These are phyloP conservation scores for Noctua pronuba DNA, from an alignment of 2,888 invertebrate genomes.

Conservation along the genomic window DNA sequence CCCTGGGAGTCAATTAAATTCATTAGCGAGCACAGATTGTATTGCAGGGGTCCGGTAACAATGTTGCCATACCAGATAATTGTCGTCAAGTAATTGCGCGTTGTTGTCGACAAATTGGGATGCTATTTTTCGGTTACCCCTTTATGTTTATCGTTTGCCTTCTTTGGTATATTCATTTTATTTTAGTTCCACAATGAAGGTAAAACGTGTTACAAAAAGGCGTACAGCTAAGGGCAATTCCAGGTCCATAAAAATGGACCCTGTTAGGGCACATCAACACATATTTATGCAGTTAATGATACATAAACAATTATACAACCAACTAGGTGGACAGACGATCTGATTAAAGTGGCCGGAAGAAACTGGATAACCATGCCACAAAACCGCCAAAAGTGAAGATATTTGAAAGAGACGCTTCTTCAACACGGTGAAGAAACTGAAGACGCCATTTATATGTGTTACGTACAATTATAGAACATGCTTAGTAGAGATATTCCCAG, in stretches of 20 bases:
- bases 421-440: no score
- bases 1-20: slow-evolving; percentile 72
- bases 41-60: slow-evolving; percentile 65
- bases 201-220: not conserved
- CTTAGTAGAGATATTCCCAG: no score
- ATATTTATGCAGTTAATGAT: no score
- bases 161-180: not conserved
- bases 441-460: no score
- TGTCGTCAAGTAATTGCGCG: slow-evolving; percentile 59
- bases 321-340: no score
- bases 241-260: not conserved
- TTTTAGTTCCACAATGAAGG: not conserved
- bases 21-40: slow-evolving; percentile 66
- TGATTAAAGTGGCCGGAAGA: no score
- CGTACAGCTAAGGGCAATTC: not conserved
- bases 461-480: no score
- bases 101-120: slow-evolving; percentile 52
- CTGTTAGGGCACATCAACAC: not conserved
- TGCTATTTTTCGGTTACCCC: slow-evolving; percentile 33
- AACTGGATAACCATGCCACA: no score
- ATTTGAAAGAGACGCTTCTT: no score
- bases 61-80: slow-evolving; percentile 65
- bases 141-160: not conserved
- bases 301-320: no score
- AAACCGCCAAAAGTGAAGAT: no score